Evolutionary conservation across 2,113 vertebrate species (phyloP), one percentile per base, ranked within the genome.

Genomic region (Dromaius novaehollandiae): DNA sequence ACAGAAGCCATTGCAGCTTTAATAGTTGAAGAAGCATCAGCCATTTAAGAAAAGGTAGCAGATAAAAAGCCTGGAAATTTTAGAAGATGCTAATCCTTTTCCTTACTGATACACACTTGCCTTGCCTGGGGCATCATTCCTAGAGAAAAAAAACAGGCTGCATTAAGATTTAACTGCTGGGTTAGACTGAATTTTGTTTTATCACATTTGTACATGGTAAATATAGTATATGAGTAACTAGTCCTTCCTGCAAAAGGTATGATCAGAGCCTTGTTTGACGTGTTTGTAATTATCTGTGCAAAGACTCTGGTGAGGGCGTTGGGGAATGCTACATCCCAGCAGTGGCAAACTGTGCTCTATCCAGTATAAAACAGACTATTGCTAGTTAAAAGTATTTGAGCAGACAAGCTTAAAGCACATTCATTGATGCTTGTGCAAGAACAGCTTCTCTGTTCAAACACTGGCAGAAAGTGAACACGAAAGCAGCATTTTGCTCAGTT

Each of bases 141-240:
- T 64, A 30, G 12, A 51, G 38, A 53, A 17, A 26, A 64, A 70
- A 82, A 48, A 0, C 20, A 88, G 69, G 3, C 38, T 71, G 32
- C 38, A 51, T 94, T 95, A 92, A 84, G 76, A 92, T 93, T 95
- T 88, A 96, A 94, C 82, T 86, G 77, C 55, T 68, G 82, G 36
- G 58, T 74, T 86, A 65, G 71, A 91, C 82, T 96, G 87, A 77
- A 70, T 96, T 95, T 95, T 74, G 40, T 56, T 92, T 91, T 85
- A 65, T 81, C 75, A 46, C 48, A 74, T 91, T 83, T 94, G 17
- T 55, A 66, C 18, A 1, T 46, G 63, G 78, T 30, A 91, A 96
- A 81, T 53, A n/a, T n/a, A n/a, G 4, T 64, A 19, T 73, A 30
- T 46, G 46, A 84, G 38, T 84, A 77, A 44, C 48, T 77, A 55